Evolutionary conservation across 2,888 invertebrate genomes (phyloP).

Genomic region (Apotomis betuletana): DNA sequence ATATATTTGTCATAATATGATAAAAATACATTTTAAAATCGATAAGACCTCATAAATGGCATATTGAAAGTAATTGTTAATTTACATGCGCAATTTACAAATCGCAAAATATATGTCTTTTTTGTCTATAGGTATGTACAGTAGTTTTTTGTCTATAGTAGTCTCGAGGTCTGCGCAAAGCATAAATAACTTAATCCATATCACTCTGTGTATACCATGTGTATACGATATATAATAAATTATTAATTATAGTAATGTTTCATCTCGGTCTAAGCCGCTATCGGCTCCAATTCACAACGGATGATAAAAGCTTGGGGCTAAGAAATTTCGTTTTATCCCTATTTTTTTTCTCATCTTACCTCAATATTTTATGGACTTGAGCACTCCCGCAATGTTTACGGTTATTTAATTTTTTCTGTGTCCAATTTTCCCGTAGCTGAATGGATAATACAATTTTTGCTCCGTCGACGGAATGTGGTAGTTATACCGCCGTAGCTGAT

Average conservation of each 20-base stretch:
- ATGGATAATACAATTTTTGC: constrained; percentile 39
- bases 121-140: no score
- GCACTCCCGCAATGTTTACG: constrained; percentile 40
- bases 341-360: constrained; percentile 31
- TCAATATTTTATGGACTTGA: constrained; percentile 34
- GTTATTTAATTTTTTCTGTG: constrained; percentile 40
- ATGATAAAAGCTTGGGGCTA: constrained; percentile 21
- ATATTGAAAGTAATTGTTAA: no score
- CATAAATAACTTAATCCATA: no score
- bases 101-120: no score
- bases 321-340: constrained; percentile 14
- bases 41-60: no score
- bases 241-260: not conserved
- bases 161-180: no score
- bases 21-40: no score
- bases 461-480: constrained; percentile 27
- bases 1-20: no score
- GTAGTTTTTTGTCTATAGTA: no score
- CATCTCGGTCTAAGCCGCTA: not conserved
- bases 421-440: constrained; percentile 33
- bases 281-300: constrained; percentile 13
- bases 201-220: no score
- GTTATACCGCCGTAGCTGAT: constrained; percentile 18
- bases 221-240: no score
- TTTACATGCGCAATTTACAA: no score